These are phyloP conservation scores for Hypolimnas misippus DNA, from an alignment of 2,888 invertebrate genomes.

Conservation along the genomic window DNA sequence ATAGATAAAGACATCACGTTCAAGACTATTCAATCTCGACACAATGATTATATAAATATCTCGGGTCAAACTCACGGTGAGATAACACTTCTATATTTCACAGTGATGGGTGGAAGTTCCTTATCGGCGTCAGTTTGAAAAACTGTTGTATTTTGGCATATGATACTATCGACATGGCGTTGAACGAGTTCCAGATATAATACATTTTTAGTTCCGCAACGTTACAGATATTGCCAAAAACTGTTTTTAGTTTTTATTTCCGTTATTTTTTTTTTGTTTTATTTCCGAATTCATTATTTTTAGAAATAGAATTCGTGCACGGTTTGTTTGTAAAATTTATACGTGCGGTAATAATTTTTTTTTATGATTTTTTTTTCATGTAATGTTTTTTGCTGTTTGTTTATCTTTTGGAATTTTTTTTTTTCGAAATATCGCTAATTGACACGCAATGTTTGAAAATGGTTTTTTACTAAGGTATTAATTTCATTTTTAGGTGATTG, in stretches of 20 bases:
- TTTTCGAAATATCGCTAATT: too few species aligned
- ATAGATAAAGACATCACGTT: neutral
- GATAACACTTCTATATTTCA: slow-evolving; percentile 36
- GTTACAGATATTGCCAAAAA: slow-evolving; percentile 17
- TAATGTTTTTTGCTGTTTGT: neutral
- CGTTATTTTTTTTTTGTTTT: slow-evolving; percentile 34
- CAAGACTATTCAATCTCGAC: neutral
- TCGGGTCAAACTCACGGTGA: slow-evolving; percentile 31
- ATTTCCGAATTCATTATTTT: slow-evolving; percentile 35
- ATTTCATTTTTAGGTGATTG: too few species aligned
- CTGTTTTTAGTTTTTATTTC: slow-evolving; percentile 35
- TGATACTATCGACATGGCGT: slow-evolving; percentile 38
- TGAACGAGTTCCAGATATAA: slow-evolving; percentile 33
- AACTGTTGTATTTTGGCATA: slow-evolving; percentile 45
- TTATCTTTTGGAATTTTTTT: neutral
- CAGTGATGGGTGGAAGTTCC: slow-evolving; percentile 33
- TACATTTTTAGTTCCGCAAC: slow-evolving; percentile 24
- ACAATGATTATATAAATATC: slow-evolving; percentile 11
- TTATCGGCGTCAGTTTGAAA: slow-evolving; percentile 47
- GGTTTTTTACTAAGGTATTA: too few species aligned
- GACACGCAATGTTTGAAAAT: too few species aligned
- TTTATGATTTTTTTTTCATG: neutral
- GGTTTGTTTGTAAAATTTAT: slow-evolving; percentile 10
- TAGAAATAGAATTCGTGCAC: slow-evolving; percentile 18
- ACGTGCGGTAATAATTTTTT: neutral